A percentile compares a stretch with the other conserved stretches of the same genome.
These are phyloP conservation scores for Lycophotia porphyrea DNA, from an alignment of 2,888 invertebrate genomes.

Conservation along the genomic window DNA sequence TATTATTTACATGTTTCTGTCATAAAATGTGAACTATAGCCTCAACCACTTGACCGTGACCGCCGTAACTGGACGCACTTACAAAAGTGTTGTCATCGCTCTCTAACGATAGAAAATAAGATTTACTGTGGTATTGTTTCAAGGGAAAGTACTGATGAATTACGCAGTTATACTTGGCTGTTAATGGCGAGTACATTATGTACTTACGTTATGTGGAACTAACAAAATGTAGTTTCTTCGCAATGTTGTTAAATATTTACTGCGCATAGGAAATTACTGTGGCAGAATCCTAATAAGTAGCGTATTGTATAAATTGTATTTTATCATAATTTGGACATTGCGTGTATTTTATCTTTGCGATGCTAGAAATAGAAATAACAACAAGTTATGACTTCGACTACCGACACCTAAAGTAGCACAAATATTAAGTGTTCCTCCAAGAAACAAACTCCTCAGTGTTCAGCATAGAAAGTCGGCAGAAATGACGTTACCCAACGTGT, in stretches of 20 bases:
- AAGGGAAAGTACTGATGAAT: constrained; percentile 32
- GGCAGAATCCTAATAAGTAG: not conserved
- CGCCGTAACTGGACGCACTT: constrained; percentile 19
- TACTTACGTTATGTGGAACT: not conserved
- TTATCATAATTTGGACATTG: not conserved
- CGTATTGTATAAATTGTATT: not conserved
- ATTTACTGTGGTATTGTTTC: constrained; percentile 42
- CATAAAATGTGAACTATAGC: constrained; percentile 48
- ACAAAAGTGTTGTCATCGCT: constrained; percentile 37
- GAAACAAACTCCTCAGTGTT: constrained; percentile 30
- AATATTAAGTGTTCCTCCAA: not conserved
- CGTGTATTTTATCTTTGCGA: not conserved
- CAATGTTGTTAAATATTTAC: constrained; percentile 15
- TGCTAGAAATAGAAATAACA: constrained; percentile 30
- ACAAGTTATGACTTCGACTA: constrained; percentile 2
- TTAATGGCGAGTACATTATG: constrained; percentile 9
- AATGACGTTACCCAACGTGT: constrained; percentile 69
- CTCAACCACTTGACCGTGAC: constrained; percentile 54
- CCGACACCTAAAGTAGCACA: not conserved
- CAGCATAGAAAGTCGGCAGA: constrained; percentile 69
- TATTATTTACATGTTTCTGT: constrained; percentile 55
- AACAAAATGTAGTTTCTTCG: constrained; percentile 17
- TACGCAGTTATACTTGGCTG: constrained; percentile 16
- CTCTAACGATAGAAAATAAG: constrained; percentile 31
- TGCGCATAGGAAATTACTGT: not conserved